phyloP scores from a whole-genome alignment of 2,113 vertebrate genomes.

The Urocolius indicus region DNA sequence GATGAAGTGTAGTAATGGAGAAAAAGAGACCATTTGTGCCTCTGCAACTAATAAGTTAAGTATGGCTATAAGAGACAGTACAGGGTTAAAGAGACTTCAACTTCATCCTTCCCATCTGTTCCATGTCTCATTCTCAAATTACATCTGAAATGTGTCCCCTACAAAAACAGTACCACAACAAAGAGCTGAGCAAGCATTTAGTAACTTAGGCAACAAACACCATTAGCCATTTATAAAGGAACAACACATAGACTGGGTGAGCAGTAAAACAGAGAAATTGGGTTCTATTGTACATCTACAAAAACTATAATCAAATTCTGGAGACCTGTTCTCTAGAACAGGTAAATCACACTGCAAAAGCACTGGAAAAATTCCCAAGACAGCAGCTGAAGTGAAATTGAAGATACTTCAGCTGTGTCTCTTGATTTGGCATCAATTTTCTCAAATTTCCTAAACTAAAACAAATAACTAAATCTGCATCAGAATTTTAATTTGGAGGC shows the following conservation, averaged over 20 bases:
- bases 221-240: background rate
- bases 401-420: background rate
- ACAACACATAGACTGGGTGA: background rate
- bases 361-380: background rate
- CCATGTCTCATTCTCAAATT: background rate
- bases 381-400: background rate
- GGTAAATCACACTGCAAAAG: background rate
- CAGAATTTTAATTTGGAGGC: background rate
- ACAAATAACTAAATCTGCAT: background rate
- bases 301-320: background rate
- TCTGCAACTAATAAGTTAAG: background rate
- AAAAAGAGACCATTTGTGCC: background rate
- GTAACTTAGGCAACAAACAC: background rate
- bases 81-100: background rate
- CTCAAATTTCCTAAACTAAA: background rate
- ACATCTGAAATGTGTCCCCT: background rate
- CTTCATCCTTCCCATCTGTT: background rate
- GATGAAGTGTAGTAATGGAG: background rate
- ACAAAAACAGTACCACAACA: background rate
- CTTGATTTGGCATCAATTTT: background rate
- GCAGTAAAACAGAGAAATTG: background rate
- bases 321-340: background rate
- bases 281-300: background rate
- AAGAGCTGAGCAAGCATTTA: background rate
- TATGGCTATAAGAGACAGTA: background rate